phyloP scores from a whole-genome alignment of 1,140 invertebrate species.

The Steinernema khuongi region DNA sequence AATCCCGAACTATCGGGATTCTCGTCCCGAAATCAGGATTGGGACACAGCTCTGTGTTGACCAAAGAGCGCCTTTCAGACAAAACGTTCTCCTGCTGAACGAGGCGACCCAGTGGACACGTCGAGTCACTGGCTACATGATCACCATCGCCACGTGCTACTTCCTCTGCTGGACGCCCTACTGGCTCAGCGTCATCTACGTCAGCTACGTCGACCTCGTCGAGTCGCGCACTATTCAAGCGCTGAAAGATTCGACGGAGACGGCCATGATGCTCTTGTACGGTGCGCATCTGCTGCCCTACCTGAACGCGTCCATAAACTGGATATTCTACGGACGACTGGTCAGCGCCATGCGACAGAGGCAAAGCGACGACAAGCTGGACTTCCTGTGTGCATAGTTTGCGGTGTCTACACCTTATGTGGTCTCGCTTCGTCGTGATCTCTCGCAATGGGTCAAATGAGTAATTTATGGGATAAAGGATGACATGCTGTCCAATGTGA shows the following conservation, averaged over 20 bases:
- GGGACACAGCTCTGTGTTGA: no score
- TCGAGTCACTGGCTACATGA: constrained; percentile 2
- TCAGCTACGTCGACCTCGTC: constrained; percentile 1
- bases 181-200: constrained; percentile 1
- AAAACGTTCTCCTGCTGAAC: background rate
- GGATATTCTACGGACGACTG: background rate
- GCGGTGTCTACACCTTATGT: background rate
- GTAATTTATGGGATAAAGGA: background rate
- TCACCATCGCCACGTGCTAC: background rate
- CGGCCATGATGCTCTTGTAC: background rate
- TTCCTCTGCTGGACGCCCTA: constrained; percentile 9
- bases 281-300: background rate
- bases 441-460: background rate
- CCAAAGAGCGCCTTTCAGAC: no score
- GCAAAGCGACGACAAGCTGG: background rate
- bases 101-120: background rate
- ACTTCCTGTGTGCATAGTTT: background rate
- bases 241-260: background rate
- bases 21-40: no score
- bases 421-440: background rate
- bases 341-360: background rate
- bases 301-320: background rate
- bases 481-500: no score
- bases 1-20: no score
- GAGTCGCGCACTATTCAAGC: background rate